Base-by-base conservation (phyloP, 2,113 vertebrate species). In the Pristiophorus japonicus region DNA sequence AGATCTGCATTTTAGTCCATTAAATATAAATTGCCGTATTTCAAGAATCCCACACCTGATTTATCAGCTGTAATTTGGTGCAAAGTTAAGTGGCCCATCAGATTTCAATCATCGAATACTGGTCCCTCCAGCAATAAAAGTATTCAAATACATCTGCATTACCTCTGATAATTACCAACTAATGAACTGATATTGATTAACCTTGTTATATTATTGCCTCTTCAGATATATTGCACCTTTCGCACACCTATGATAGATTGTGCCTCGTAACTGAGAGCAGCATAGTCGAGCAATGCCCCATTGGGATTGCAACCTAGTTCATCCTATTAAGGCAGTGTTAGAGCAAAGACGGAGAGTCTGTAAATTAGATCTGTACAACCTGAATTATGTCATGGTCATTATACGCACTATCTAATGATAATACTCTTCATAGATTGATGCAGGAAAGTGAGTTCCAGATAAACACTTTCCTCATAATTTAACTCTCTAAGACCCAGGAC, bases 111-210 rank as follows among this genome's bases (percentile, higher is more conserved):
- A 59, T 1, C 51, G 11, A 34, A 11, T 27, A n/a, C 3, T 6
- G 30, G 47, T 59, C 87, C 51, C 87, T 4, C 51, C 87, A 55
- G 30, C 51, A 90, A 90, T 90, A 55, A 59, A 55, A 27, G 11
- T 30, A 12, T 14, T 90, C 87, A 90, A 51, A 90, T 27, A 30
- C 8, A 27, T 59, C 87, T 90, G 87, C 87, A 59, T 51, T 59
- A 90, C 27, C 87, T 90, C 87, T 59, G 87, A 90, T 30, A 90
- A 90, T 51, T 55, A 88, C 85, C 47, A 51, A 34, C 20, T 55
- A 88, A 90, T 90, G 87, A 90, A 90, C 55, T 90, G 47, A 90
- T 27, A 90, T 90, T 90, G 55, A 90, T 59, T 90, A 0, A 51
- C 51, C 51, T 90, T 59, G 47, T 90, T 30, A 59, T 90, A 51